Conservation (phyloP, 1,140 invertebrate genomes). For the Hypothenemus hampei region DNA sequence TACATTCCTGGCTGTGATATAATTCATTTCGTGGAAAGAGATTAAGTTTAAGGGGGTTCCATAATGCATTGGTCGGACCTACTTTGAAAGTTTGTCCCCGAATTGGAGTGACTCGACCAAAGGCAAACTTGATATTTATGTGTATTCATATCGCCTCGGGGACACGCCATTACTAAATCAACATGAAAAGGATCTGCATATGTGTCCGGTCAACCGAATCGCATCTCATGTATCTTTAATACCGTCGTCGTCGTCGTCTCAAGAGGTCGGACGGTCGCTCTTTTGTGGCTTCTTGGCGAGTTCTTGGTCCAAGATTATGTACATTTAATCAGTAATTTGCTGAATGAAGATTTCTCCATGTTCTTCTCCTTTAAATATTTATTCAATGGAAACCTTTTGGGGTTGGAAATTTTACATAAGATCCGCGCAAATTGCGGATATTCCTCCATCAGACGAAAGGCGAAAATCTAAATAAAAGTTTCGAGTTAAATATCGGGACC, state of each 20-base stretch:
- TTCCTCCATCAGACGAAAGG: too few relatives aligned
- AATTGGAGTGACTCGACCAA: background rate
- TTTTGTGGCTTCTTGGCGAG: constrained; percentile 29
- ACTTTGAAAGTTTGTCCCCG: constrained; percentile 20
- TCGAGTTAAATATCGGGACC: constrained; percentile 32
- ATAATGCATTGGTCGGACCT: constrained; percentile 21
- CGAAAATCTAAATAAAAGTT: constrained; percentile 7
- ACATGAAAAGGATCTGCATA: constrained; percentile 29
- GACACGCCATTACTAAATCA: constrained; percentile 29
- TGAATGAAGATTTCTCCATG: constrained; percentile 12
- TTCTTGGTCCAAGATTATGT: constrained; percentile 25
- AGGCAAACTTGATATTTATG: constrained; percentile 28
- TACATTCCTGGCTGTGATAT: background rate
- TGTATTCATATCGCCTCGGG: constrained; percentile 29
- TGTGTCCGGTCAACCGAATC: constrained; percentile 27
- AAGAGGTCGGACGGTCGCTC: constrained; percentile 14
- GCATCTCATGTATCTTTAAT: constrained; percentile 29
- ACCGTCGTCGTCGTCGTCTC: too few relatives aligned
- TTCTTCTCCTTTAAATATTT: background rate
- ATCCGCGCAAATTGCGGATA: too few relatives aligned
- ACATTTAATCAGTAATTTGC: constrained; percentile 26
- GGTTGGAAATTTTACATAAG: too few relatives aligned
- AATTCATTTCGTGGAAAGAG: constrained; percentile 19
- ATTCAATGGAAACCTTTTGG: constrained; percentile 4
- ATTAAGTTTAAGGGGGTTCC: constrained; percentile 19